Evolutionary conservation across 1,140 invertebrate species (phyloP).

Genomic region (Metaphire vulgaris): DNA sequence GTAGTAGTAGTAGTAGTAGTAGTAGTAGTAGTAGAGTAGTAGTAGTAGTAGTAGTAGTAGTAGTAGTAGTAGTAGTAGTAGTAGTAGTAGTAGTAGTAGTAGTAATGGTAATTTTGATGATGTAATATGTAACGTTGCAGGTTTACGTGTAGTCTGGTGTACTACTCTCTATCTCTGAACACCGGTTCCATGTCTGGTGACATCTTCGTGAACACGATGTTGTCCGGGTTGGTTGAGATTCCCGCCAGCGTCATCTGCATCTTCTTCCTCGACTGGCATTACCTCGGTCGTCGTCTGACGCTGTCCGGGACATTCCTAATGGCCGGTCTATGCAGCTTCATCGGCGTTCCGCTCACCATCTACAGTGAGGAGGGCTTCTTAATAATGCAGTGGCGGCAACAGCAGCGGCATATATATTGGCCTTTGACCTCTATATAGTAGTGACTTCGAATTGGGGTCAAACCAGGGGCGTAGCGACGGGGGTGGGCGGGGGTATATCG

Average conservation of each 20-base stretch:
- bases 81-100: no score
- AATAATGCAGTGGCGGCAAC: conserved; percentile 2
- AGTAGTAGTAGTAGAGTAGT: no score
- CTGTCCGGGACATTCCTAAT: conserved; percentile 13
- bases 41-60: no score
- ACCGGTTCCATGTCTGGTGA: conserved; percentile 34
- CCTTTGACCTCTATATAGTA: conserved; percentile 7
- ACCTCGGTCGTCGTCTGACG: conserved; percentile 15
- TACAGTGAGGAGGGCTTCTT: neutral
- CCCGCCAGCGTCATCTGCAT: conserved; percentile 30
- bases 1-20: no score
- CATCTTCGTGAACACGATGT: conserved; percentile 37
- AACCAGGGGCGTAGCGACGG: no score
- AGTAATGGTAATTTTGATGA: no score
- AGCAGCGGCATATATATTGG: conserved; percentile 10
- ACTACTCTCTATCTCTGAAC: conserved; percentile 37
- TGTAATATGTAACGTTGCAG: no score
- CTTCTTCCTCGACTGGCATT: conserved; percentile 26
- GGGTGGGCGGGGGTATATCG: no score
- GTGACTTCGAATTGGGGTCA: no score
- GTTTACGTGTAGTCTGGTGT: conserved; percentile 38
- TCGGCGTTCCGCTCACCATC: conserved; percentile 5
- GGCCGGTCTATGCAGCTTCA: neutral
- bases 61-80: no score
- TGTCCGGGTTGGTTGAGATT: conserved; percentile 35